Evolutionary conservation across 1,140 invertebrate species (phyloP).

Genomic region (Leptoteleia sp.): DNA sequence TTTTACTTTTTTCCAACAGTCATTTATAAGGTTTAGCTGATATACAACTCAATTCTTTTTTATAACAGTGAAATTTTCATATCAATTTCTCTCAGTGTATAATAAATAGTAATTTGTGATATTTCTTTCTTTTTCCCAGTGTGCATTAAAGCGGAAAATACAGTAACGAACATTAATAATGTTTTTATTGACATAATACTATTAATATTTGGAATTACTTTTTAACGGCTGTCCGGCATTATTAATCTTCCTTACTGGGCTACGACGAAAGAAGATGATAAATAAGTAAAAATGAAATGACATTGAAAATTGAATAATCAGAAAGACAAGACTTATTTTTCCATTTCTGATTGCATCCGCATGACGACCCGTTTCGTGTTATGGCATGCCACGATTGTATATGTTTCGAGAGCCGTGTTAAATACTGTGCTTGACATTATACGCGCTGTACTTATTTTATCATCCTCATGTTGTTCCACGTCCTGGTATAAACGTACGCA

Average conservation of each 20-base stretch:
- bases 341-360: constrained; percentile 72
- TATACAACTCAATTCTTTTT: too few relatives aligned
- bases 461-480: constrained; percentile 19
- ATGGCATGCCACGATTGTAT: constrained; percentile 72
- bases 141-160: too few relatives aligned
- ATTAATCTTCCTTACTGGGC: constrained; percentile 10
- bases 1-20: too few relatives aligned
- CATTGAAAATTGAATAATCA: constrained; percentile 4
- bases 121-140: too few relatives aligned
- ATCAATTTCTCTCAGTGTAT: too few relatives aligned
- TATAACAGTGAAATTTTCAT: too few relatives aligned
- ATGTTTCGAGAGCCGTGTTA: constrained; percentile 17
- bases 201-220: too few relatives aligned
- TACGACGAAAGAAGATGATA: constrained; percentile 25
- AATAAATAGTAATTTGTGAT: too few relatives aligned
- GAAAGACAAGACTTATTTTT: constrained; percentile 11
- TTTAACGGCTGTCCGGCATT: too few relatives aligned
- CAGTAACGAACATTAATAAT: too few relatives aligned
- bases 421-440: constrained; percentile 16
- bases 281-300: constrained; percentile 29
- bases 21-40: too few relatives aligned
- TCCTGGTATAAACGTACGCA: not conserved
- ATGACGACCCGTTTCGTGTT: constrained; percentile 60
- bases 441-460: constrained; percentile 36
- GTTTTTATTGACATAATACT: too few relatives aligned